A percentile compares a stretch with the other conserved stretches of the same genome.
Conservation (phyloP, 2,797 vertebrate species). For the Myotis vivesi region DNA sequence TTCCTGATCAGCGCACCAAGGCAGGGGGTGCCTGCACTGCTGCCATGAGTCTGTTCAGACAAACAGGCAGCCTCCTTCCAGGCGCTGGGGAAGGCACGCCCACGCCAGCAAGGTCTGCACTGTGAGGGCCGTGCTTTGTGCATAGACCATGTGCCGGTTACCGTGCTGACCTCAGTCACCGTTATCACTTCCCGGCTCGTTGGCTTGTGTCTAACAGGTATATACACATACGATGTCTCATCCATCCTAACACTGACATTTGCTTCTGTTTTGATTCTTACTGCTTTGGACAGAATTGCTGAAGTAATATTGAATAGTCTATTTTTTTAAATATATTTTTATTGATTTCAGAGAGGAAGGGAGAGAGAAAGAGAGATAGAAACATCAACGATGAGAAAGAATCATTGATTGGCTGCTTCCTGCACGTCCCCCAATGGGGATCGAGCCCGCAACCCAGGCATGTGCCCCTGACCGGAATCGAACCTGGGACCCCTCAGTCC, state of each 20-base stretch:
- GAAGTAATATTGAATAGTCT: neutral
- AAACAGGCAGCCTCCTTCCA: rapidly evolving
- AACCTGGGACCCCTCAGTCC: no score
- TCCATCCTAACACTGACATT: neutral
- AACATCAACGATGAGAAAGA: no score
- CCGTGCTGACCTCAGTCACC: neutral
- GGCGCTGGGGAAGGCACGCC: no score
- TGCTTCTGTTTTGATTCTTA: neutral
- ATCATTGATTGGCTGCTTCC: no score
- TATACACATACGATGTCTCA: neutral
- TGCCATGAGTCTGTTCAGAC: neutral
- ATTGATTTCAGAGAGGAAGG: no score
- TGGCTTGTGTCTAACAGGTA: neutral
- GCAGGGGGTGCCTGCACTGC: neutral
- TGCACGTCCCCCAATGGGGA: no score
- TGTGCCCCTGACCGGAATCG: no score
- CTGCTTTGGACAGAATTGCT: neutral
- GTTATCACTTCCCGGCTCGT: neutral
- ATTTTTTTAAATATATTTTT: no score
- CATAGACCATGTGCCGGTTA: rapidly evolving
- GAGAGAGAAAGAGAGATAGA: no score
- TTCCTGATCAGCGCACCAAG: neutral
- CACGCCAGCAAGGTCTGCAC: neutral
- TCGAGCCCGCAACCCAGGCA: no score
- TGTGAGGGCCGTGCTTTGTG: rapidly evolving